Conservation (phyloP, 30 jellyfish, hydroid and myxozoan genomes). For the Aurelia sp. region DNA sequence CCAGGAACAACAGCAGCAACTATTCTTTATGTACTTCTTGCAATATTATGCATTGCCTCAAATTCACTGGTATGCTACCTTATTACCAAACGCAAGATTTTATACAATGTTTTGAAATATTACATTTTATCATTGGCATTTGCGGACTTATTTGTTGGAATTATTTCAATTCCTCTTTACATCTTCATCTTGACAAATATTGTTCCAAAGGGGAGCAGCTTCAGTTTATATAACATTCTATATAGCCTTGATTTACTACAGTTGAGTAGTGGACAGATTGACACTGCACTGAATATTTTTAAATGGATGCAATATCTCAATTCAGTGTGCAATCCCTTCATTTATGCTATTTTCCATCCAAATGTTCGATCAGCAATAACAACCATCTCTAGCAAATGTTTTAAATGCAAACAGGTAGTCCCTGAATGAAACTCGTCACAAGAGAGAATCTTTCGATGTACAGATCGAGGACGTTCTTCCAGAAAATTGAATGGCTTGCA, state of each 20-base stretch:
- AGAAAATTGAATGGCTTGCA: no score
- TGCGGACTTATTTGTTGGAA: background rate
- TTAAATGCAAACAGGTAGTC: no score
- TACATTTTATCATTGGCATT: background rate
- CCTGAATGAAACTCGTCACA: no score
- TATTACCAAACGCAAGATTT: background rate
- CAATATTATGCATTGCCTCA: background rate
- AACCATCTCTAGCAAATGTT: no score
- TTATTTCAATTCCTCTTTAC: background rate
- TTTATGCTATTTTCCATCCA: slow-evolving; percentile 31
- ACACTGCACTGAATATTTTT: no score
- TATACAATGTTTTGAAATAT: background rate
- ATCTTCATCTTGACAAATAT: background rate
- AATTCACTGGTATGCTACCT: background rate
- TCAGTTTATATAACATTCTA: background rate
- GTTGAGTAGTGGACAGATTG: background rate
- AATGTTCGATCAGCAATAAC: background rate
- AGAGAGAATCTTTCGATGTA: no score
- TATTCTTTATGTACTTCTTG: background rate
- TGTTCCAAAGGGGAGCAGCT: background rate
- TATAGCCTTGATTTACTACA: background rate
- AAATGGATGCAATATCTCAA: slow-evolving; percentile 12
- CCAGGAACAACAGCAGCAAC: background rate
- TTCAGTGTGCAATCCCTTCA: slow-evolving; percentile 46
- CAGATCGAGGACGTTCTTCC: no score